phyloP scores from a whole-genome alignment of 2,113 vertebrate species.

The Thalassoma bifasciatum region DNA sequence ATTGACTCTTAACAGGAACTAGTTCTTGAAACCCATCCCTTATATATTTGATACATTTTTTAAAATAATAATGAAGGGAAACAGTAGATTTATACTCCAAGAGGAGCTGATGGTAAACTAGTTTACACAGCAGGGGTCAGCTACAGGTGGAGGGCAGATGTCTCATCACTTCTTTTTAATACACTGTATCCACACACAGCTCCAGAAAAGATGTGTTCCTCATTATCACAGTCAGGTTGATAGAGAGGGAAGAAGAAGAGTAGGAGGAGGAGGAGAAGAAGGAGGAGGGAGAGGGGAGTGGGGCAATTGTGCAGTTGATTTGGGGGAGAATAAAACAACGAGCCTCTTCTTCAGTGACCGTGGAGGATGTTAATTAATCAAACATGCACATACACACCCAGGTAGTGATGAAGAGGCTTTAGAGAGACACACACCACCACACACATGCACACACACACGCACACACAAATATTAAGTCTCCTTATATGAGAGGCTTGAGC shows the following conservation, averaged over 20 bases:
- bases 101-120: neutral
- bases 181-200: conserved; percentile 31
- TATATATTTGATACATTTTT: too few relatives aligned
- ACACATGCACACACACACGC: conserved; percentile 17
- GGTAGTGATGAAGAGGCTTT: conserved; percentile 46
- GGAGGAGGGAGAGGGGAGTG: conserved; percentile 2
- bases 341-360: conserved; percentile 54
- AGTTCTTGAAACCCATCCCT: too few relatives aligned
- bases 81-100: neutral
- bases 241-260: conserved; percentile 25
- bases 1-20: too few relatives aligned
- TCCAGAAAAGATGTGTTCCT: conserved; percentile 24
- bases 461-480: conserved; percentile 29
- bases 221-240: conserved; percentile 64
- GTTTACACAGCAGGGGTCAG: conserved; percentile 8
- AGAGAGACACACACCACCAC: conserved; percentile 15
- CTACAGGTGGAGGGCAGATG: conserved; percentile 53
- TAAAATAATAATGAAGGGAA: neutral
- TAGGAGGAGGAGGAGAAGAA: conserved; percentile 14
- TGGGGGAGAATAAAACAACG: conserved; percentile 67
- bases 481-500: conserved; percentile 59
- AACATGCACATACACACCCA: conserved; percentile 40
- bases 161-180: conserved; percentile 28
- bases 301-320: conserved; percentile 53
- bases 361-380: conserved; percentile 72